Conservation (phyloP, 2,113 vertebrate species). For the Ailurus styani region DNA sequence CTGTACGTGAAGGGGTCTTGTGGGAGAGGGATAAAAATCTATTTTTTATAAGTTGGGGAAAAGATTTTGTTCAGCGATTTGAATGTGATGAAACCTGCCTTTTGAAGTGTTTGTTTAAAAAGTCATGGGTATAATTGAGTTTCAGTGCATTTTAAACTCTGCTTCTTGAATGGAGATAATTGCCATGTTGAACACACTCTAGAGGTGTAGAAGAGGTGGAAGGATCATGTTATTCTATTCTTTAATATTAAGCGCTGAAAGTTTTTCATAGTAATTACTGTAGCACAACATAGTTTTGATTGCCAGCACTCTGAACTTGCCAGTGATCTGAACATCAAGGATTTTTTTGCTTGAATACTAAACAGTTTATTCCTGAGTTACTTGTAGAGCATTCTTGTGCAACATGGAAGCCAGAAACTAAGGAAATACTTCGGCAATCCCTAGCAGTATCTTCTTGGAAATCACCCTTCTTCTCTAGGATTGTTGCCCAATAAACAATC, state of each 20-base stretch:
- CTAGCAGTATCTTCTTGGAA: not conserved
- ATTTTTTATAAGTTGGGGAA: constrained; percentile 30
- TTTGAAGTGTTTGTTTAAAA: constrained; percentile 64
- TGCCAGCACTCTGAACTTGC: constrained; percentile 46
- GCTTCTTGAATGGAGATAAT: constrained; percentile 54
- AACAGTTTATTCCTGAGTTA: constrained; percentile 44
- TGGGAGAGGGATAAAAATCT: constrained; percentile 16
- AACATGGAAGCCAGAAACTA: not conserved
- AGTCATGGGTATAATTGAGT: constrained; percentile 48
- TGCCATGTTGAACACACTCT: constrained; percentile 58
- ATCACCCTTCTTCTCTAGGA: not conserved
- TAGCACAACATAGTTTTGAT: constrained; percentile 22
- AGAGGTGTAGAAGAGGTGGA: constrained; percentile 52
- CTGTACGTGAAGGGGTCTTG: constrained; percentile 4
- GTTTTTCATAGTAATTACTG: constrained; percentile 50
- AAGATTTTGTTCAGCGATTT: constrained; percentile 52
- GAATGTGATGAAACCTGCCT: constrained; percentile 52
- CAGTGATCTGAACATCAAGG: constrained; percentile 30
- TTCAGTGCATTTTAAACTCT: constrained; percentile 50
- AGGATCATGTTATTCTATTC: constrained; percentile 46
- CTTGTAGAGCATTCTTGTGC: not conserved
- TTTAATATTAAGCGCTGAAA: constrained; percentile 36
- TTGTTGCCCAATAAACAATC: not conserved
- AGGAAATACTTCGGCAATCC: not conserved
- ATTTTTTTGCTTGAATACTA: constrained; percentile 37